Base-by-base conservation (phyloP, 2,888 invertebrate species). In the Crepidodera aurea region DNA sequence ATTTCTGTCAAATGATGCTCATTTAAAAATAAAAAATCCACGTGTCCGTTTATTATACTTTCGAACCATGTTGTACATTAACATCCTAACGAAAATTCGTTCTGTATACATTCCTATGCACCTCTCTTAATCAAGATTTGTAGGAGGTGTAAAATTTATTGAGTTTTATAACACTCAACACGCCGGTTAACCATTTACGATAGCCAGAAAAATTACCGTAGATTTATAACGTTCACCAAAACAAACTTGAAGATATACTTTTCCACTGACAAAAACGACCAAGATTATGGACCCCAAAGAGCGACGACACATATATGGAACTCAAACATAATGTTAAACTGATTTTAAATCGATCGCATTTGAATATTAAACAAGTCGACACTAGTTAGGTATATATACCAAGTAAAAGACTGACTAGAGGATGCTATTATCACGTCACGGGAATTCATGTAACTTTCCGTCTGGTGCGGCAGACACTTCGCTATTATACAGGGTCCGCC, bases 321-420 rank as follows among this genome's bases (percentile, higher is more conserved):
- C 60, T 37, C 39, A 22, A 51, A 66, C 62, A 60, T 18, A 54
- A 60, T 66, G 65, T 66, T 60, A 57, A 63, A 63, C 57, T 62
- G 65, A 64, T 64, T 61, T 61, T 64, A 59, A 66, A 64, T 55
- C 62, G 46, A 42, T 34, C 66, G 54, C 61, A 72, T 72, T 71
- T 70, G 62, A 72, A 72, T 72, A 72, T 68, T 71, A 66, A 70
- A 69, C 68, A 66, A 70, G 70, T 69, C 69, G 67, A 40, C 40
- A 18, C 40, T 16, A 40, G 18, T 12, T 12, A 34, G 34, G 12
- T 34, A 34, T 34, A 34, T n/a, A n/a, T n/a, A n/a, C n/a, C n/a
- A n/a, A n/a, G n/a, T n/a, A n/a, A n/a, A n/a, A n/a, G n/a, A n/a
- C n/a, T n/a, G n/a, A n/a, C n/a, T n/a, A n/a, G n/a, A n/a, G n/a